Base-by-base conservation (phyloP, 1,140 invertebrate species). In the Hylaeus volcanicus region DNA sequence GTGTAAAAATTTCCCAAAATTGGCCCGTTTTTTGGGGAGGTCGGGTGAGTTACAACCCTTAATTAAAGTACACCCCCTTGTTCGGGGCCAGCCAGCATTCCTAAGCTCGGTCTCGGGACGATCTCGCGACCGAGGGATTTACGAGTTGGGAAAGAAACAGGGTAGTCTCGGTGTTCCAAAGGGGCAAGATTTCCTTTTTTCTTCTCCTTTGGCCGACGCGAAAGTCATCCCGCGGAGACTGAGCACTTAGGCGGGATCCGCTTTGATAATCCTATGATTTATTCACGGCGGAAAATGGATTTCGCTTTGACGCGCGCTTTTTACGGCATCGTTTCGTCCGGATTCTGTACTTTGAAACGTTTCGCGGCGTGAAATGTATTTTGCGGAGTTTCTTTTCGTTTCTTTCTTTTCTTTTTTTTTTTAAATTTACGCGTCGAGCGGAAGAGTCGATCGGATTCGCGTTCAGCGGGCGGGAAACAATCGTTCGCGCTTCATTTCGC, bases 261-360 rank as follows among this genome's bases (percentile, higher is more conserved):
- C 37, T 39, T 41, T 39, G 70, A 74, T 56, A 43, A 74, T 74
- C 77, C 43, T 51, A 74, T 64, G 70, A 79, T 79, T 74, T 79
- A 74, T 79, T 79, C 77, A 66, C 39, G 14, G 1, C 11, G 70
- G 70, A 65, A 73, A 79, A 72, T 79, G 51, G 53, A 74, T 79
- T 65, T 56, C 70, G 51, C 53, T 53, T 74, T n/a, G 58, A 72
- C 68, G 37, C 45, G 68, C 26, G 45, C 37, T 78, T 51, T 78
- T 78, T 78, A 78, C 77, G 77, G 64, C 14, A 39, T 58, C 70
- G 70, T 65, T 45, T 5, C 51, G 3, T 4, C 0, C 51, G 41
- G 77, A 74, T 73, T 48, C 56, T 64, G 1, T n/a, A 53, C 39
- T 39, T 43, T 14, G 26, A 39, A 58, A 4, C 64, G 41, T 3